Evolutionary conservation across 1,140 invertebrate species (phyloP).

Genomic region (Lepidurus packardi): DNA sequence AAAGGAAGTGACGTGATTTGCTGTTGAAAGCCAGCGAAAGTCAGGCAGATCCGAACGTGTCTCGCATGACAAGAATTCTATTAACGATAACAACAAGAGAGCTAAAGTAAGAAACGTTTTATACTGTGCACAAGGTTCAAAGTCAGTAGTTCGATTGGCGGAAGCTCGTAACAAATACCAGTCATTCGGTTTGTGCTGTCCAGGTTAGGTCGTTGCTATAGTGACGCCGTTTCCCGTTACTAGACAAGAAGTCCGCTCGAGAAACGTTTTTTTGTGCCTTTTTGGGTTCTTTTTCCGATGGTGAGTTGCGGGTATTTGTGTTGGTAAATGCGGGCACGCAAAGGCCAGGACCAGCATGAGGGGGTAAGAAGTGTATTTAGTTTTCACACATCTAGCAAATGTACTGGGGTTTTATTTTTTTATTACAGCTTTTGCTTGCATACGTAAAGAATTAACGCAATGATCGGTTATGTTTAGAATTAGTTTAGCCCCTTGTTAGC

Average conservation of each 20-base stretch:
- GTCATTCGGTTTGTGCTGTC: background rate
- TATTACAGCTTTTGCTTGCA: background rate
- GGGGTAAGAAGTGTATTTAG: background rate
- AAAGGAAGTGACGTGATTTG: constrained; percentile 15
- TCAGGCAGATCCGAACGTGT: constrained; percentile 4
- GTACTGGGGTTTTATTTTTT: background rate
- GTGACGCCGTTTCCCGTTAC: background rate
- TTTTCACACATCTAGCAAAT: background rate
- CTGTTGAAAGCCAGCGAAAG: background rate
- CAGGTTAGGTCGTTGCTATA: background rate
- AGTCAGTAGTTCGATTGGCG: background rate
- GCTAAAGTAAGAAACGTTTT: background rate
- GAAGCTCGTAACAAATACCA: background rate
- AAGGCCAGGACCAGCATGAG: background rate
- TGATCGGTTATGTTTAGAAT: too few species aligned
- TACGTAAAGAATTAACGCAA: background rate
- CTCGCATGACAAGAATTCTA: background rate
- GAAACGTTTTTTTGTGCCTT: background rate
- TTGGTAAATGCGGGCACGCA: constrained; percentile 12
- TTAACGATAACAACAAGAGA: background rate
- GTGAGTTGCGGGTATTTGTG: background rate
- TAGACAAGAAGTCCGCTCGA: background rate
- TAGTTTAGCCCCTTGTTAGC: too few species aligned
- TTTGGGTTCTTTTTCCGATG: background rate
- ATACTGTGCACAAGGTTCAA: background rate